Conservation (phyloP, 2,797 vertebrate genomes). For the Characodon lateralis region DNA sequence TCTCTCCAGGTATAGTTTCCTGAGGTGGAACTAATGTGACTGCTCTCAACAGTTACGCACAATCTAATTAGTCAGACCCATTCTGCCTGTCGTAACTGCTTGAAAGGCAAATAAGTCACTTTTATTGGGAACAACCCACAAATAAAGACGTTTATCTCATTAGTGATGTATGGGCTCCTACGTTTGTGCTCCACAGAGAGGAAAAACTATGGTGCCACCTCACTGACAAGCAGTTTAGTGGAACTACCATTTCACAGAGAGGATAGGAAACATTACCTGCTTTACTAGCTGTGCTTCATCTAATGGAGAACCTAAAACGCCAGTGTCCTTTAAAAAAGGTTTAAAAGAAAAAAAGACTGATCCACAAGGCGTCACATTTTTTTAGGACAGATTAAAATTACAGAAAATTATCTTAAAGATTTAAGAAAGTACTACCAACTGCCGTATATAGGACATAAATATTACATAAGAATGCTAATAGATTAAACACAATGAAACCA, state of each 20-base stretch:
- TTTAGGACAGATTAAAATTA: background rate
- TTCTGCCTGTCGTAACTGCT: slow-evolving; percentile 27
- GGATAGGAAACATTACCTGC: slow-evolving; percentile 19
- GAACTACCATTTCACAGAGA: slow-evolving; percentile 1
- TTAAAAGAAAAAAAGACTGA: background rate
- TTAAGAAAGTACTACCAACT: background rate
- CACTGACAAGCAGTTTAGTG: background rate
- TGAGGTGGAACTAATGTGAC: slow-evolving; percentile 61
- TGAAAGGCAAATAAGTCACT: slow-evolving; percentile 46
- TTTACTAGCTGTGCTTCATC: slow-evolving; percentile 8
- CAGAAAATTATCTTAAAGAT: background rate
- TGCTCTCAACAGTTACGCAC: slow-evolving; percentile 43
- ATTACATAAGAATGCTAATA: background rate
- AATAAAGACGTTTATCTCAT: slow-evolving; percentile 45
- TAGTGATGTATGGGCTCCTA: slow-evolving; percentile 17
- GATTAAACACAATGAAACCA: background rate
- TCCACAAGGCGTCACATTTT: background rate
- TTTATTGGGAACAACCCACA: slow-evolving; percentile 20
- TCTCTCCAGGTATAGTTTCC: slow-evolving; percentile 58
- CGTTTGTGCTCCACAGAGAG: slow-evolving; percentile 16
- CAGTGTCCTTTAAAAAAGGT: slow-evolving; percentile 1
- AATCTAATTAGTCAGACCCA: slow-evolving; percentile 45
- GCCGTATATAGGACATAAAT: too few relatives aligned
- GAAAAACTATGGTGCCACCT: slow-evolving; percentile 5
- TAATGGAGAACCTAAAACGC: slow-evolving; percentile 14